Evolutionary conservation across 2,797 vertebrate genomes (phyloP).

Genomic region (Gallinago solitaria): DNA sequence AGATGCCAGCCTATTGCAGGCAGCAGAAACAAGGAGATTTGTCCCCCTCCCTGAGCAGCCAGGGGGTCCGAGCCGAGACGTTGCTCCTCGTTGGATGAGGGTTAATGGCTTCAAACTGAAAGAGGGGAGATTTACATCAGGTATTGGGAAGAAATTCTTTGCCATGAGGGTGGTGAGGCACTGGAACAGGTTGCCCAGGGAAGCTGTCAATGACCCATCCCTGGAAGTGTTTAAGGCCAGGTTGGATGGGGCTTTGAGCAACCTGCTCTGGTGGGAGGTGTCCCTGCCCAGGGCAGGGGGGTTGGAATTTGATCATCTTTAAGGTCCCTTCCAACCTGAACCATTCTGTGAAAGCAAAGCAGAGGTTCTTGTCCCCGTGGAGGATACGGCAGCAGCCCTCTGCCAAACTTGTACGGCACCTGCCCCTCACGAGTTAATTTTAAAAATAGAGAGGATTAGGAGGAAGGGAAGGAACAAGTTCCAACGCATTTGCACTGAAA

Average conservation of each 20-base stretch:
- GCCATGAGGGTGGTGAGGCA: too few relatives aligned
- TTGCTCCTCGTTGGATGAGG: not conserved
- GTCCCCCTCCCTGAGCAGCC: not conserved
- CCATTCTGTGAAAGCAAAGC: not conserved
- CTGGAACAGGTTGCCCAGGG: too few relatives aligned
- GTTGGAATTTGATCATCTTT: too few relatives aligned
- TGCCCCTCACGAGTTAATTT: not conserved
- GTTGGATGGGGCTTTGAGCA: too few relatives aligned
- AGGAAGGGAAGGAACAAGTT: not conserved
- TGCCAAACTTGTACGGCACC: not conserved
- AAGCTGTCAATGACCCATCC: too few relatives aligned
- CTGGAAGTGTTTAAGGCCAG: too few relatives aligned
- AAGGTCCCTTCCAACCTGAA: too few relatives aligned
- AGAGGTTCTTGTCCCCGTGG: fast-evolving
- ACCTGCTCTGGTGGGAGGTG: too few relatives aligned
- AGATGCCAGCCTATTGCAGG: not conserved
- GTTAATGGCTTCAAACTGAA: too few relatives aligned
- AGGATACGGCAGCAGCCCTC: not conserved
- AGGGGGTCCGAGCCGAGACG: not conserved
- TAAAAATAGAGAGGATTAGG: not conserved
- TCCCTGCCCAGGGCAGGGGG: too few relatives aligned
- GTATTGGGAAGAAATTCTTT: too few relatives aligned
- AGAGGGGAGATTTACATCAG: too few relatives aligned
- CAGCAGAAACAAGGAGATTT: not conserved
- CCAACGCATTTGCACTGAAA: not conserved